These are phyloP conservation scores for Uropetala carovei DNA, from an alignment of 2,888 invertebrate species.

Conservation along the genomic window DNA sequence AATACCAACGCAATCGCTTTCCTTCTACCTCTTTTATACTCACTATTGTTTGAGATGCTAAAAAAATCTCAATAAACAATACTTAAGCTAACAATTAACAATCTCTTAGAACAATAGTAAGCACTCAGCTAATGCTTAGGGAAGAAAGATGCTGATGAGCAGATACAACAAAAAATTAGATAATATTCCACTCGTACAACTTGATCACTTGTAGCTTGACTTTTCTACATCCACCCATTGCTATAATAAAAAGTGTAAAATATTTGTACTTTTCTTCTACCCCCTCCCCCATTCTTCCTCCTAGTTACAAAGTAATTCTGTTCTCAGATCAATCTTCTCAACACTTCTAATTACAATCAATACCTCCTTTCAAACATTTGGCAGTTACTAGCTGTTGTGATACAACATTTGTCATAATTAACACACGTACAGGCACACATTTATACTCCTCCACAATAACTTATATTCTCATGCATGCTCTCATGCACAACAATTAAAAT, in stretches of 20 bases:
- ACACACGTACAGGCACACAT: slow-evolving; percentile 60
- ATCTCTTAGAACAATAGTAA: slow-evolving; percentile 27
- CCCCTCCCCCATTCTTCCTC: slow-evolving; percentile 56
- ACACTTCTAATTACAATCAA: slow-evolving; percentile 63
- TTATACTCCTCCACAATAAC: slow-evolving; percentile 59
- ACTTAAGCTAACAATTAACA: slow-evolving; percentile 15
- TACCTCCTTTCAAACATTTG: slow-evolving; percentile 61
- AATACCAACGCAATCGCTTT: slow-evolving; percentile 52
- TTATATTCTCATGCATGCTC: slow-evolving; percentile 58
- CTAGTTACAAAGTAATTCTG: slow-evolving; percentile 56
- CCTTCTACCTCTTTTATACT: slow-evolving; percentile 51
- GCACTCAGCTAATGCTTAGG: slow-evolving; percentile 54
- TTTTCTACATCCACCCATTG: slow-evolving; percentile 62
- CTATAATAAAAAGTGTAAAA: slow-evolving; percentile 64
- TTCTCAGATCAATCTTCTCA: slow-evolving; percentile 55
- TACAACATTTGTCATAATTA: slow-evolving; percentile 64
- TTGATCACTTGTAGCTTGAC: slow-evolving; percentile 63
- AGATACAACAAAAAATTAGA: slow-evolving; percentile 47
- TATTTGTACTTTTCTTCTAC: slow-evolving; percentile 64
- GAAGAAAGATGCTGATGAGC: slow-evolving; percentile 49
- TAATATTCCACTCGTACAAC: slow-evolving; percentile 50
- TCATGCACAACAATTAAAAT: slow-evolving; percentile 57
- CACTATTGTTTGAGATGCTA: slow-evolving; percentile 48
- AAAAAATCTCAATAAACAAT: slow-evolving; percentile 48
- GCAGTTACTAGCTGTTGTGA: slow-evolving; percentile 64